Percentiles rank a stretch among this genome's conserved stretches.
Evolutionary conservation across 2,888 invertebrate species (phyloP).

Genomic region (Gastracanthus pulcherrimus): DNA sequence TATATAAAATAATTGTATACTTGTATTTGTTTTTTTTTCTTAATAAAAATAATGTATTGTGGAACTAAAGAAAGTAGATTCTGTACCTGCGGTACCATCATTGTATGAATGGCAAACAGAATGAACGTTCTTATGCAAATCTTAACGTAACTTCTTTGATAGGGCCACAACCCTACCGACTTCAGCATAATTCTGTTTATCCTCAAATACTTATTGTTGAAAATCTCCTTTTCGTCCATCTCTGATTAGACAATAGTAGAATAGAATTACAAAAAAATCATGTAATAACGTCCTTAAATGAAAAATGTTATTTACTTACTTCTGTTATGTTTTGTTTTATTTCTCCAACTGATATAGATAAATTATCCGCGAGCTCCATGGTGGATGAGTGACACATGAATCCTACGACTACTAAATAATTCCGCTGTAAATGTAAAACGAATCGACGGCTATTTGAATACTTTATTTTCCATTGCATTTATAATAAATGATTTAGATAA

Average conservation of each 20-base stretch:
- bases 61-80: too few species aligned
- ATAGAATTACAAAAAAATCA: too few species aligned
- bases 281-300: too few species aligned
- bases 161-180: conserved; percentile 21
- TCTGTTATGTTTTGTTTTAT: neutral
- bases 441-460: neutral
- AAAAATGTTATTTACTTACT: neutral
- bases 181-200: conserved; percentile 18
- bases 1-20: too few species aligned
- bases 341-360: neutral
- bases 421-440: neutral
- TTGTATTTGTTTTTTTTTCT: too few species aligned
- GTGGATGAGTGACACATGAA: neutral
- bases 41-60: too few species aligned
- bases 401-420: conserved; percentile 16
- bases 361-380: neutral
- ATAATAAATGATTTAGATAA: neutral
- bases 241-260: neutral
- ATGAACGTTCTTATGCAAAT: conserved; percentile 17
- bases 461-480: neutral
- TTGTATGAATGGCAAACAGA: neutral
- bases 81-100: conserved; percentile 15
- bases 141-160: conserved; percentile 1
- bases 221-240: neutral
- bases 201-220: neutral